A percentile compares a stretch with the other conserved stretches of the same genome.
These are phyloP conservation scores for Ochlodes sylvanus DNA, from an alignment of 2,888 invertebrate genomes.

Conservation along the genomic window DNA sequence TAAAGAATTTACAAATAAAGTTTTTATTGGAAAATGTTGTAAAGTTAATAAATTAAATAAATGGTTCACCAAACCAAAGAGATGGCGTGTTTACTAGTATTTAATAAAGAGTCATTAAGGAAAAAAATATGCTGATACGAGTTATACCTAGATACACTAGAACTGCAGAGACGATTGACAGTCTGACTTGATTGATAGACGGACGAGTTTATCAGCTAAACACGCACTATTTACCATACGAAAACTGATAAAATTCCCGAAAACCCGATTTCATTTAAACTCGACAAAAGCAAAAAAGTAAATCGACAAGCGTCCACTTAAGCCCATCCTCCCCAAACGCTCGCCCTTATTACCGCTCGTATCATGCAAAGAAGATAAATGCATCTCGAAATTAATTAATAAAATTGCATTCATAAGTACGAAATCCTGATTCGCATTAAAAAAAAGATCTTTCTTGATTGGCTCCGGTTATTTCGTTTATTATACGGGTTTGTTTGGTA, in stretches of 20 bases:
- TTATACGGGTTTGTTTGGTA: slow-evolving; percentile 48
- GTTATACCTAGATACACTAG: background rate
- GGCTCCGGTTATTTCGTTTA: slow-evolving; percentile 54
- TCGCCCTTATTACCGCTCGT: slow-evolving; percentile 72
- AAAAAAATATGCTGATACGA: no score
- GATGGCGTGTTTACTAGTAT: no score
- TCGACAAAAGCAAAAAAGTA: slow-evolving; percentile 26
- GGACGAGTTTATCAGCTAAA: background rate
- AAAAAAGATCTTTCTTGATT: slow-evolving; percentile 60
- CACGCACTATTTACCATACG: slow-evolving; percentile 1
- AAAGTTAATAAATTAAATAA: no score
- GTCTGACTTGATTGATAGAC: slow-evolving; percentile 1
- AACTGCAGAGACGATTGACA: background rate
- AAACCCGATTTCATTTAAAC: slow-evolving; percentile 4
- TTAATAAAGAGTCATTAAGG: no score
- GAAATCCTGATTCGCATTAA: slow-evolving; percentile 44
- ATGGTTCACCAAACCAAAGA: no score
- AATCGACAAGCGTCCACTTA: slow-evolving; percentile 48
- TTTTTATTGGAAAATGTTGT: no score
- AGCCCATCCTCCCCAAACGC: slow-evolving; percentile 62
- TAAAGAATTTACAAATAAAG: no score
- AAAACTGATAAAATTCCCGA: slow-evolving; percentile 4
- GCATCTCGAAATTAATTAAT: slow-evolving; percentile 79
- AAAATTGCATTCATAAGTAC: slow-evolving; percentile 74
- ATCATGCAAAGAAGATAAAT: slow-evolving; percentile 77